These are phyloP conservation scores for Silurus lanzhouensis DNA, from an alignment of 2,797 vertebrate genomes.

Conservation along the genomic window DNA sequence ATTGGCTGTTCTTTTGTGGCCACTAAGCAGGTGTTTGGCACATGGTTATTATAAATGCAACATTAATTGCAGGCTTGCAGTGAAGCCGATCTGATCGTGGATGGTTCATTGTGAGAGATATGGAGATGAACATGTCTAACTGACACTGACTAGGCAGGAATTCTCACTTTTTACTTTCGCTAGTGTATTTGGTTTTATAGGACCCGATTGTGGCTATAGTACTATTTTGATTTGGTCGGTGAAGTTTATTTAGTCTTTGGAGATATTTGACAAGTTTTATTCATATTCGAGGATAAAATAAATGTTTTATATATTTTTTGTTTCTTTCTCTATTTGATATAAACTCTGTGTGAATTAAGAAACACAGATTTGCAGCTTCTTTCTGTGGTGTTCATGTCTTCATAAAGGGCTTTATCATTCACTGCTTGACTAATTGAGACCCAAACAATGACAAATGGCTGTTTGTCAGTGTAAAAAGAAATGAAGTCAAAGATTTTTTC, in stretches of 20 bases:
- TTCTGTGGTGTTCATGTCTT: slow-evolving; percentile 47
- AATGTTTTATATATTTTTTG: slow-evolving; percentile 40
- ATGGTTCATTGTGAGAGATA: slow-evolving; percentile 21
- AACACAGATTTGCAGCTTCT: slow-evolving; percentile 37
- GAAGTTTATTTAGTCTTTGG: slow-evolving; percentile 7
- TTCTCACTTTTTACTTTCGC: background rate
- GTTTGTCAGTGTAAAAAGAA: slow-evolving; percentile 53
- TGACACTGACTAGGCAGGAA: background rate
- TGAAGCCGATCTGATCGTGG: background rate
- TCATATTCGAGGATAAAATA: slow-evolving; percentile 18
- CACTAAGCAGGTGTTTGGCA: background rate
- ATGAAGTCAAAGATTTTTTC: slow-evolving; percentile 55
- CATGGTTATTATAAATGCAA: slow-evolving; percentile 21
- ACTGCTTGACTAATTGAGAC: slow-evolving; percentile 32
- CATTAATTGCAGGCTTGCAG: slow-evolving; percentile 15
- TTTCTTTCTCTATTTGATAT: slow-evolving; percentile 18
- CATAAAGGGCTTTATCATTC: slow-evolving; percentile 53
- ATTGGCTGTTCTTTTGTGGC: slow-evolving; percentile 30
- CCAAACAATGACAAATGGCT: slow-evolving; percentile 55
- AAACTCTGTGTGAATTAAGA: slow-evolving; percentile 10
- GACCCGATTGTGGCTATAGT: background rate
- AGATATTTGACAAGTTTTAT: slow-evolving; percentile 17
- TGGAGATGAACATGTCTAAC: slow-evolving; percentile 26
- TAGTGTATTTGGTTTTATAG: slow-evolving; percentile 9
- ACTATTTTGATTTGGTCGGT: slow-evolving; percentile 21